Evolutionary conservation across 1,140 invertebrate species (phyloP).

Genomic region (Trichogramma pretiosum): DNA sequence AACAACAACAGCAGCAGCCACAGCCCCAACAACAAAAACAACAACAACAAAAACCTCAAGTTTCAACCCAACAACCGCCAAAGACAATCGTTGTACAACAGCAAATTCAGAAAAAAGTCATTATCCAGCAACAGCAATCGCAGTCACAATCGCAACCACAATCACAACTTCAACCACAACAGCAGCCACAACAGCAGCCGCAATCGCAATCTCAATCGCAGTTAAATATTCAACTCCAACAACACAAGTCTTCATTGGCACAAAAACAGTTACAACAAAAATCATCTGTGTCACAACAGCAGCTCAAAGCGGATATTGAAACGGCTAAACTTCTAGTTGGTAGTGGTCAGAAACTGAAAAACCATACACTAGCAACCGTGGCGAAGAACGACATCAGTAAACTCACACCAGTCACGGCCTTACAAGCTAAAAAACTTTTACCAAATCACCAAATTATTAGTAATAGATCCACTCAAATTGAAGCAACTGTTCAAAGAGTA

Average conservation of each 20-base stretch:
- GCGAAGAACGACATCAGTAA: constrained; percentile 29
- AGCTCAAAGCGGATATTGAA: constrained; percentile 29
- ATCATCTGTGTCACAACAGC: not conserved
- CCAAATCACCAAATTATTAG: constrained; percentile 30
- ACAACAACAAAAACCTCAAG: not conserved
- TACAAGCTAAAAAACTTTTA: constrained; percentile 28
- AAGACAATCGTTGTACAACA: too few relatives aligned
- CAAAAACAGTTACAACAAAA: not conserved
- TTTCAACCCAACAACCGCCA: not conserved
- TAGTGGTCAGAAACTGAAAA: constrained; percentile 34
- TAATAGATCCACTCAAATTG: constrained; percentile 22
- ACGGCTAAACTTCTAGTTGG: constrained; percentile 19
- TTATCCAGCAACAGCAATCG: not conserved
- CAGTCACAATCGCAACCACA: not conserved
- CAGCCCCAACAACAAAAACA: too few relatives aligned
- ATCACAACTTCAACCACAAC: not conserved
- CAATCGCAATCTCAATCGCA: too few relatives aligned
- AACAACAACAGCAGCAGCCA: too few relatives aligned
- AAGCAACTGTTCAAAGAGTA: constrained; percentile 28
- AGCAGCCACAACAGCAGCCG: not conserved
- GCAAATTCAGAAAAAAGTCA: too few relatives aligned
- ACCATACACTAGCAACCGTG: constrained; percentile 28
- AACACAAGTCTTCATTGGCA: too few relatives aligned
- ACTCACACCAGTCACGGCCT: constrained; percentile 26
- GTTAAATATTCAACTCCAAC: too few relatives aligned